phyloP scores from a whole-genome alignment of 2,797 vertebrate species.

The Tokudaia tokunoshimensis region DNA sequence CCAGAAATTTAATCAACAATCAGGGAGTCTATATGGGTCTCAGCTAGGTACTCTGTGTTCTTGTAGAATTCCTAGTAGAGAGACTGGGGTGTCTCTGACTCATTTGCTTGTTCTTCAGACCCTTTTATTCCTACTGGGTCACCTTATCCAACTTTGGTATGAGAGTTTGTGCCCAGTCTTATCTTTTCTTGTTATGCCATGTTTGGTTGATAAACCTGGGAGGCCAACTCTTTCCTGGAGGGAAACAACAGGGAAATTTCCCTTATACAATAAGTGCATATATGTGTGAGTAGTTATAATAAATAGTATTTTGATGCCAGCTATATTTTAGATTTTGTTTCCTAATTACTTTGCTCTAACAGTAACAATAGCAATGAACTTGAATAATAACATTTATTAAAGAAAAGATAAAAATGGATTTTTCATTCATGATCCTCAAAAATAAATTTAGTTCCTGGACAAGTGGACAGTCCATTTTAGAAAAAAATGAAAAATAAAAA shows the following conservation, averaged over 20 bases:
- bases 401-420: neutral
- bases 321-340: neutral
- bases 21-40: neutral
- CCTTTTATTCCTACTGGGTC: neutral
- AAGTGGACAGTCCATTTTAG: neutral
- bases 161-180: neutral
- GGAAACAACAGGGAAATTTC: neutral
- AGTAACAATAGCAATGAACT: neutral
- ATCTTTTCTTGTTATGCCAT: neutral
- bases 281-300: neutral
- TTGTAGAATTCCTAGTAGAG: neutral
- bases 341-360: neutral
- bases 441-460: neutral
- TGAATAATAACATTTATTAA: neutral
- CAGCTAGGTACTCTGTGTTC: neutral
- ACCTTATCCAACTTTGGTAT: neutral
- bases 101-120: neutral
- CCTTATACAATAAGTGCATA: neutral
- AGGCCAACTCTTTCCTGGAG: neutral
- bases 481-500: neutral
- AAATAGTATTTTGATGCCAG: neutral
- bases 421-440: neutral
- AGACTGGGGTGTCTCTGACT: neutral
- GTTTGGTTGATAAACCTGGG: neutral
- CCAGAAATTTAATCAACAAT: neutral